Base-by-base conservation (phyloP, 2,888 invertebrate genomes). In the Seladonia tumulorum region DNA sequence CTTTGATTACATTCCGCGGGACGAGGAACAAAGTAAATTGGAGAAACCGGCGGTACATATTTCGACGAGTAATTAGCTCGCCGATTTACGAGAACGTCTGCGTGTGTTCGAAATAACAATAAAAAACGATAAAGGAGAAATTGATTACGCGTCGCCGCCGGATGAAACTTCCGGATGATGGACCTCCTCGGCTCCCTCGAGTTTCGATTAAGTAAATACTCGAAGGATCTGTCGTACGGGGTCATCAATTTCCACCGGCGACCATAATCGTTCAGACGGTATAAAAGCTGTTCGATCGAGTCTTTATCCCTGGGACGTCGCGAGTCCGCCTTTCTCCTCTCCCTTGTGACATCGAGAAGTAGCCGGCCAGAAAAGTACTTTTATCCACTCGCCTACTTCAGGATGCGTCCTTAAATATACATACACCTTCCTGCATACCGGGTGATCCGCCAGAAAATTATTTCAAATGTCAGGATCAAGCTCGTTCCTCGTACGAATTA, bases 231-330 rank as follows among this genome's bases (percentile, higher is more conserved):
- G 76, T 76, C 83, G 63, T 47, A 29, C 53, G 45, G 66, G 76
- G 60, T 78, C 77, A 74, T 84, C 77, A 63, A 80, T 85, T 77
- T 84, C 63, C 80, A 47, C 0, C 68, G 22, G 45, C 53, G 57
- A 85, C 76, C 79, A 70, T 79, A 85, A 85, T 82, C 86, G 82
- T 81, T 85, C 78, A 25, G 57, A 82, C 73, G 70, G 76, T 76
- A 85, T 88, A 85, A 85, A 88, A 80, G 82, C 82, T 73, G 82
- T 79, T 85, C 85, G 82, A 87, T 85, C 82, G 75, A 73, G 74
- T 75, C 84, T 82, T 75, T 78, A 84, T 83, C 85, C 82, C 60
- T 60, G 71, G 74, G 78, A 25, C 76, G 84, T 53, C 81, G 70
- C 57, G 83, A 87, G 83, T 79, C 82, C 85, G 85, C 86, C 85